Evolutionary conservation across 2,797 vertebrate species (phyloP).

Genomic region (Gallirallus australis): DNA sequence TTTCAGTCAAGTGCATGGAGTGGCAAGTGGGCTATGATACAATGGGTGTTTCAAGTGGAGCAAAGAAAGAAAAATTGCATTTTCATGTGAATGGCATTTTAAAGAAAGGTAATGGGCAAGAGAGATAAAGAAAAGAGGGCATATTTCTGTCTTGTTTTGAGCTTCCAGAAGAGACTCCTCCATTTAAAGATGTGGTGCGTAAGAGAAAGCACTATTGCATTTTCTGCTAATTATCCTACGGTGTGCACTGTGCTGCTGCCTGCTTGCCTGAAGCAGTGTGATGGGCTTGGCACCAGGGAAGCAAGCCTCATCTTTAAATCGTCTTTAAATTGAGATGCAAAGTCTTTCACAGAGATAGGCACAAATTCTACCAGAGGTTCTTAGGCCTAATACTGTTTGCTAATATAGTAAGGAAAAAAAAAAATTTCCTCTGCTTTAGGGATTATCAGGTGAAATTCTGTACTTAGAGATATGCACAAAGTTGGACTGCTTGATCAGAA

Average conservation of each 20-base stretch:
- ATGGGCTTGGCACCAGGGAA: background rate
- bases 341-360: background rate
- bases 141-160: background rate
- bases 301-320: background rate
- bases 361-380: background rate
- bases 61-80: background rate
- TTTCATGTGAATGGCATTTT: background rate
- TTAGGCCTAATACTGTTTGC: background rate
- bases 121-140: background rate
- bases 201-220: background rate
- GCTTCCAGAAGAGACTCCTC: background rate
- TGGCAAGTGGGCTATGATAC: background rate
- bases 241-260: background rate
- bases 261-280: background rate
- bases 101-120: background rate
- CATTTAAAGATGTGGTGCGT: background rate
- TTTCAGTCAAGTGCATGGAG: background rate
- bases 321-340: background rate
- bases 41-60: background rate
- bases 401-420: background rate
- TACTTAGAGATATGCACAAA: background rate
- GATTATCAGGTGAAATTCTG: slow-evolving; percentile 18
- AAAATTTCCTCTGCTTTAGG: background rate
- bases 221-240: background rate
- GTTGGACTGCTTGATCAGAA: background rate